Conservation (phyloP, 1,140 invertebrate species). For the Trichogramma pretiosum region DNA sequence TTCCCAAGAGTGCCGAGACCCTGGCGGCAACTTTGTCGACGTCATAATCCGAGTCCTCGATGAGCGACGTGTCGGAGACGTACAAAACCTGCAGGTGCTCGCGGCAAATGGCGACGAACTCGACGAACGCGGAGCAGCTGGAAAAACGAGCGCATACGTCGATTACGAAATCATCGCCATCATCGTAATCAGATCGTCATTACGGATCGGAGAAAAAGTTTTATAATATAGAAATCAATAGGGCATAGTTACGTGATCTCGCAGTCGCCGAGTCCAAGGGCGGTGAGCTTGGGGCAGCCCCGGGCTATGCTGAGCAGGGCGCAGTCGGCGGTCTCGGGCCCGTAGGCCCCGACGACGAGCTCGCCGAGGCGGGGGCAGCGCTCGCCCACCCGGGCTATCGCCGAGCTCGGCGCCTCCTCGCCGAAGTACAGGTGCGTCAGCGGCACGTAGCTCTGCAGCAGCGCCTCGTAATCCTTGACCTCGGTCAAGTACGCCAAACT, state of each 20-base stretch:
- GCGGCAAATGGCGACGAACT: conserved; percentile 34
- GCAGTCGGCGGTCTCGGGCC: conserved; percentile 29
- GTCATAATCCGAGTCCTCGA: conserved; percentile 36
- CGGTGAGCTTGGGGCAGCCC: conserved; percentile 31
- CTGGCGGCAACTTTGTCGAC: conserved; percentile 24
- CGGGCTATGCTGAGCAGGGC: conserved; percentile 28
- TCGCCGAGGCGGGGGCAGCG: conserved; percentile 34
- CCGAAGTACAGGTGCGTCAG: conserved; percentile 41
- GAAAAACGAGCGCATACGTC: conserved; percentile 2
- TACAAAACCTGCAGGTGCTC: conserved; percentile 32
- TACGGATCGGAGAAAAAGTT: conserved; percentile 5
- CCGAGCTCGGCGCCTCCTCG: conserved; percentile 28
- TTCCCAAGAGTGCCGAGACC: conserved; percentile 33
- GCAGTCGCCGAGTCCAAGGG: conserved; percentile 39
- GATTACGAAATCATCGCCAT: not conserved
- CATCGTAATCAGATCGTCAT: too few species aligned
- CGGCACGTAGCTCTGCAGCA: conserved; percentile 31
- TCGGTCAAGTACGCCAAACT: conserved; percentile 35
- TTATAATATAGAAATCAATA: conserved; percentile 1
- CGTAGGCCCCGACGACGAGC: conserved; percentile 34
- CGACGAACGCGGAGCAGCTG: conserved; percentile 35
- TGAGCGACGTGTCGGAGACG: conserved; percentile 36
- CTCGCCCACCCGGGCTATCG: conserved; percentile 26
- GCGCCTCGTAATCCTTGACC: conserved; percentile 29
- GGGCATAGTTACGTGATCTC: conserved; percentile 33